Evolutionary conservation across 1,140 invertebrate genomes (phyloP).

Genomic region (Macrosteles quadrilineatus): DNA sequence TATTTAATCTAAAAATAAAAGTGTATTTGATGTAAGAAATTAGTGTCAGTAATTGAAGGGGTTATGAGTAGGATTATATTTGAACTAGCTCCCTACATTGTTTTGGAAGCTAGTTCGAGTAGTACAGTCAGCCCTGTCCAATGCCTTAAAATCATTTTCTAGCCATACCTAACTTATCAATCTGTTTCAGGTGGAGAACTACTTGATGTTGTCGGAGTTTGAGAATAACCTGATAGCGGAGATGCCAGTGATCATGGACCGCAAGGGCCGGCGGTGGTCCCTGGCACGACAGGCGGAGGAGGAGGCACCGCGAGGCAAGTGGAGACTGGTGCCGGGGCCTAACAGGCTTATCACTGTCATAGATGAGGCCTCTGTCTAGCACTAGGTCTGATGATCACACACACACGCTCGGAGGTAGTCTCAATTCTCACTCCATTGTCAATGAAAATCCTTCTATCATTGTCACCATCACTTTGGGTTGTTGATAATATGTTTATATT

Average conservation of each 20-base stretch:
- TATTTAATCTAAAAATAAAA: too few species aligned
- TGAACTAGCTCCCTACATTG: too few species aligned
- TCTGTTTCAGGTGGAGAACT: conserved; percentile 66
- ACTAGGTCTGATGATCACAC: conserved; percentile 12
- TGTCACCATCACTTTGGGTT: neutral
- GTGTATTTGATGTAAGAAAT: too few species aligned
- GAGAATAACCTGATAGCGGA: conserved; percentile 83
- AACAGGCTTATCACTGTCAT: conserved; percentile 71
- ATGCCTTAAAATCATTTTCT: too few species aligned
- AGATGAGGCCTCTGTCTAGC: conserved; percentile 63
- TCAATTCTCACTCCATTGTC: neutral
- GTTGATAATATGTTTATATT: neutral
- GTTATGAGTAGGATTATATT: too few species aligned
- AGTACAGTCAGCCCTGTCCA: too few species aligned
- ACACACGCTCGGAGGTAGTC: neutral
- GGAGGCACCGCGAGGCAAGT: conserved; percentile 46
- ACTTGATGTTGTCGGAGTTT: conserved; percentile 83
- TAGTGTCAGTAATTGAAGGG: too few species aligned
- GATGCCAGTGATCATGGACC: conserved; percentile 69
- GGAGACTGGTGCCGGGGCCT: conserved; percentile 47
- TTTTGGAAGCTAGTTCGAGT: too few species aligned
- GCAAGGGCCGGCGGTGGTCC: conserved; percentile 69
- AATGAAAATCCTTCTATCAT: neutral
- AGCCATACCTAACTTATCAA: too few species aligned
- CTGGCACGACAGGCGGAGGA: conserved; percentile 55